A percentile compares a stretch with the other conserved stretches of the same genome.
These are phyloP conservation scores for Vanessa atalanta DNA, from an alignment of 1,140 invertebrate genomes.

Conservation along the genomic window DNA sequence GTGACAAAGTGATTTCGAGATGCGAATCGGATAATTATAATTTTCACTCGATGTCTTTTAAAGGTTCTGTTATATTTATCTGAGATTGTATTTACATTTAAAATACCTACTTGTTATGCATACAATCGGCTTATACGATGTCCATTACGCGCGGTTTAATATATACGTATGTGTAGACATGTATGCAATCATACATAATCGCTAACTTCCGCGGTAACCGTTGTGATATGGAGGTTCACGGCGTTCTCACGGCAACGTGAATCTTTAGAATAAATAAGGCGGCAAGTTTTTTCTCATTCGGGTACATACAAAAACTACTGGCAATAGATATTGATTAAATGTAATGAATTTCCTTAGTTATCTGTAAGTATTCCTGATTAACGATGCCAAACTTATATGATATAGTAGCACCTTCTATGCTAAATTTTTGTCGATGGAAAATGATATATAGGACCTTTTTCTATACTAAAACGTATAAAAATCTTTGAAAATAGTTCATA, in stretches of 20 bases:
- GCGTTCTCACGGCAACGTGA: slow-evolving; percentile 16
- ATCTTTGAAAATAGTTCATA: too few species aligned
- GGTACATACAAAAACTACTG: too few species aligned
- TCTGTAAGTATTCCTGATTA: too few species aligned
- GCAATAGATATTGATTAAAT: too few species aligned
- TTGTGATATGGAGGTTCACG: not conserved
- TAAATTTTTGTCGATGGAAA: too few species aligned
- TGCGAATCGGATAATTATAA: not conserved
- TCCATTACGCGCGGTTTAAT: not conserved
- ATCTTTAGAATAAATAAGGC: not conserved
- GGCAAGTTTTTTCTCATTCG: too few species aligned
- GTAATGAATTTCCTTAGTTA: too few species aligned
- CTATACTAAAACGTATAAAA: too few species aligned
- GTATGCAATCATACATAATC: slow-evolving; percentile 21
- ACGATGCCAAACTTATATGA: too few species aligned
- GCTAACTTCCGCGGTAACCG: slow-evolving; percentile 21
- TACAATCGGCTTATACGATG: slow-evolving; percentile 26
- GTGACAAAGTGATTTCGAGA: slow-evolving; percentile 5
- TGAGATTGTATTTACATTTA: slow-evolving; percentile 14
- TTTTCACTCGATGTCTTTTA: not conserved
- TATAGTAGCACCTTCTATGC: too few species aligned
- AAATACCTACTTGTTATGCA: slow-evolving; percentile 19
- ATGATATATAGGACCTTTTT: too few species aligned
- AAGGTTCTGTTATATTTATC: slow-evolving; percentile 6
- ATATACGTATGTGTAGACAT: not conserved